A percentile compares a stretch with the other conserved stretches of the same genome.
Evolutionary conservation across 2,888 invertebrate genomes (phyloP).

Genomic region (Lepidochrysops patricia): DNA sequence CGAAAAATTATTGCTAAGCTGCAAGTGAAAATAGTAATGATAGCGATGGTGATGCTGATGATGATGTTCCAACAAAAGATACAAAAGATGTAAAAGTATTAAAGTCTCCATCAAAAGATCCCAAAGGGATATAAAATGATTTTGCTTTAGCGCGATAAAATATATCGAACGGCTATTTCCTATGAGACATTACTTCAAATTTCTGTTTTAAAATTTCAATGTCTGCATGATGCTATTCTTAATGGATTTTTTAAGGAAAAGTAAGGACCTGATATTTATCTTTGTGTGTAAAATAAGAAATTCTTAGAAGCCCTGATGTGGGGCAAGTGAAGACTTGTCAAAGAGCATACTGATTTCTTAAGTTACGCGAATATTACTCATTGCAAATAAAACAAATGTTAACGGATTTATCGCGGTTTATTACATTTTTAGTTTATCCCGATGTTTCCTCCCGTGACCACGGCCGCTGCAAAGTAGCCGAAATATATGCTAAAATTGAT

Average conservation of each 20-base stretch:
- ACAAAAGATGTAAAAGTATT: conserved; percentile 8
- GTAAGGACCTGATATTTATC: neutral
- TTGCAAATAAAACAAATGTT: too few relatives aligned
- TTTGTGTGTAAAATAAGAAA: neutral
- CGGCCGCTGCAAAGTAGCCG: too few relatives aligned
- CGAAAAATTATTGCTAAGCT: too few relatives aligned
- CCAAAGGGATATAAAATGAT: conserved; percentile 12
- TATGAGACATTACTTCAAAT: neutral
- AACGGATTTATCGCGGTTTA: too few relatives aligned
- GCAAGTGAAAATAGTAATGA: neutral
- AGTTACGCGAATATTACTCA: too few relatives aligned
- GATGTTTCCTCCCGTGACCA: too few relatives aligned
- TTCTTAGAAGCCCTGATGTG: neutral
- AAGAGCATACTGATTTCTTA: too few relatives aligned
- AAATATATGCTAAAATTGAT: too few relatives aligned
- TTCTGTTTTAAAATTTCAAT: neutral
- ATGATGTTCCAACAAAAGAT: conserved; percentile 1
- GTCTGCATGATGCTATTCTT: neutral
- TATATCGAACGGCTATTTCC: conserved; percentile 3
- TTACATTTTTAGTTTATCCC: too few relatives aligned
- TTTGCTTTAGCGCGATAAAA: conserved; percentile 12
- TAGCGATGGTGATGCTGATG: neutral
- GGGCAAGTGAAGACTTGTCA: too few relatives aligned
- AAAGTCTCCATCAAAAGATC: conserved; percentile 14
- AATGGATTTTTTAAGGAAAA: neutral